A percentile compares a stretch with the other conserved stretches of the same genome.
phyloP scores from a whole-genome alignment of 2,797 vertebrate genomes.

The Coregonus ussuriensis region DNA sequence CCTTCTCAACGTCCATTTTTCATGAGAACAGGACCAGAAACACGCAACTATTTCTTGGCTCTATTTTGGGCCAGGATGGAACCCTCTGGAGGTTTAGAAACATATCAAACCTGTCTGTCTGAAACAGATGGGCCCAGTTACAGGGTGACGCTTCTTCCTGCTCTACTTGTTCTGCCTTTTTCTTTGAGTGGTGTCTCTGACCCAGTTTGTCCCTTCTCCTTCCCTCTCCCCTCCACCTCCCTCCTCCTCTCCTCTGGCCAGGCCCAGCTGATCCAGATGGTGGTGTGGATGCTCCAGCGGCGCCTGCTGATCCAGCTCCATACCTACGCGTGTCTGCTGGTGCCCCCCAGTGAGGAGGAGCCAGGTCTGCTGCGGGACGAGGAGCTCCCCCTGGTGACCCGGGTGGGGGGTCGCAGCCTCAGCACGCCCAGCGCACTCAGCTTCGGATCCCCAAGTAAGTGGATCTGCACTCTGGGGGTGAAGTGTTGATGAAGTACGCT shows the following conservation, averaged over 20 bases:
- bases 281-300: constrained; percentile 97
- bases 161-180: constrained; percentile 1
- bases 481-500: neutral
- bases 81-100: constrained; percentile 19
- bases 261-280: constrained; percentile 97
- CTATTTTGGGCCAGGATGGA: constrained; percentile 36
- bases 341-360: constrained; percentile 85
- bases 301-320: constrained; percentile 94
- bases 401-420: constrained; percentile 87
- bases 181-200: constrained; percentile 10
- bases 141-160: constrained; percentile 2
- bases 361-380: constrained; percentile 75
- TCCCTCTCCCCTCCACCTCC: neutral
- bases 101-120: constrained; percentile 24
- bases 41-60: constrained; percentile 14
- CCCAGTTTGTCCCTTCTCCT: constrained; percentile 7
- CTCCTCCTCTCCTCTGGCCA: constrained; percentile 52
- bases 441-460: constrained; percentile 95
- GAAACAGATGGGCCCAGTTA: constrained; percentile 12
- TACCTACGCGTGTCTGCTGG: constrained; percentile 94
- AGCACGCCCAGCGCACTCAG: constrained; percentile 95
- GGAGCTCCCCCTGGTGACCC: constrained; percentile 78
- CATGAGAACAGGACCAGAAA: constrained; percentile 53
- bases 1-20: constrained; percentile 52
- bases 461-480: neutral